Evolutionary conservation across 2,888 invertebrate species (phyloP), one percentile per base, ranked within the genome.

Genomic region (Epistrophe eligans): DNA sequence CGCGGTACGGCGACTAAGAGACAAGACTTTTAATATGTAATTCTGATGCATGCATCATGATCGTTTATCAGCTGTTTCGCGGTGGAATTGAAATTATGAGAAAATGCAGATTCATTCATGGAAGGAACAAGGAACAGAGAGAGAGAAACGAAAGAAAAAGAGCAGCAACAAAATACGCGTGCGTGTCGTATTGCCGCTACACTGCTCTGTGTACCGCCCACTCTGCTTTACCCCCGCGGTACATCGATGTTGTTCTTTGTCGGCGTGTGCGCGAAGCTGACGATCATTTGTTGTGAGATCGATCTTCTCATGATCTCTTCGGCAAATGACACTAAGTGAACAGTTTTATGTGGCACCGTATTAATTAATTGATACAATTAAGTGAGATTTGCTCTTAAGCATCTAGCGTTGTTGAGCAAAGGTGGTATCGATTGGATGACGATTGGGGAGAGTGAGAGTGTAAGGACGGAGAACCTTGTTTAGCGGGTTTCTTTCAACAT

Each of bases 311-410:
- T 79, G 87, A 82, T 85, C 82, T 82, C 77, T 74, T 70, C 40
- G 77, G 50, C 77, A 70, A 73, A 79, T 83, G 83, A 79, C 83
- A 87, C 83, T 79, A 79, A 87, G 87, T 83, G 87, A 87, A 87
- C 87, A 87, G 87, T 76, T 87, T 87, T 76, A 87, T 87, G 87
- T 87, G 87, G 83, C 87, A 87, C 87, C 79, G 76, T 79, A 79
- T 79, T 87, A 87, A 87, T 87, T 87, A 87, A 87, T 87, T 83
- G 87, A 83, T 76, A 76, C 79, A 79, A 83, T 87, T 87, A 83
- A 79, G 79, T 83, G 79, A 82, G 85, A 85, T 85, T 82, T 77
- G 73, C 84, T 84, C 82, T 77, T 74, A 77, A 85, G 77, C 77
- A 58, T 77, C 70, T 50, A 79, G 64, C 57, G 79, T 32, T 28